Evolutionary conservation across 2,888 invertebrate species (phyloP), one percentile per base, ranked within the genome.

Genomic region (Dimorphilus gyrociliatus): DNA sequence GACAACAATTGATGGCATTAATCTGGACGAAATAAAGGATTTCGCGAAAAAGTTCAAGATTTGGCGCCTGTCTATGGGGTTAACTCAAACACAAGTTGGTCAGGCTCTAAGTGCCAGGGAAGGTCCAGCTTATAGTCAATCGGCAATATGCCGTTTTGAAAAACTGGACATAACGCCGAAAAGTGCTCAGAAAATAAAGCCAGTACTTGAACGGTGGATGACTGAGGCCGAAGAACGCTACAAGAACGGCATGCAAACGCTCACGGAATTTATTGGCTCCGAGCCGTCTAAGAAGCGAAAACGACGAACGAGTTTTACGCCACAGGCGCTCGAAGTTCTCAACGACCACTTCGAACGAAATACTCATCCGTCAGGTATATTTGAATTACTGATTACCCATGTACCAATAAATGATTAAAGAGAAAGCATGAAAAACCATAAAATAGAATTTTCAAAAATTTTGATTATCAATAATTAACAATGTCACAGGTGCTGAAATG

Each of bases 121-220:
- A 67, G 92, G 92, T 32, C 92, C 92, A 19, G 88, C 90, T 29
- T 94, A 94, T 67, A 90, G 88, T 67, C 92, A 94, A 72, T 88
- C 88, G 66, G 92, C 92, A 48, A 94, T 94, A 63, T 94, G 92
- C 81, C 84, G 62, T 79, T 92, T 92, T 74, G 92, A 92, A 72
- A 92, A 92, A 72, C 72, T 92, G 70, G 92, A 92, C 71, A 92
- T 92, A 58, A 92, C 92, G 58, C 92, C 92, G 62, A 90, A 92
- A 72, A 90, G 90, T 72, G 92, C 92, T 56, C 86, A 88, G 72
- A 92, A 92, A 74, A 92, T 92, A 64, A 90, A 90, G 68, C 92
- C 92, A 48, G 92, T 92, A 51, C 73, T 92, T 61, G 92, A 92
- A 68, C 75, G 81, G 67, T 92, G 92, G 92, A 90, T 92, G 88